phyloP scores from a whole-genome alignment of 1,140 invertebrate genomes.

The Hycleus phaleratus region DNA sequence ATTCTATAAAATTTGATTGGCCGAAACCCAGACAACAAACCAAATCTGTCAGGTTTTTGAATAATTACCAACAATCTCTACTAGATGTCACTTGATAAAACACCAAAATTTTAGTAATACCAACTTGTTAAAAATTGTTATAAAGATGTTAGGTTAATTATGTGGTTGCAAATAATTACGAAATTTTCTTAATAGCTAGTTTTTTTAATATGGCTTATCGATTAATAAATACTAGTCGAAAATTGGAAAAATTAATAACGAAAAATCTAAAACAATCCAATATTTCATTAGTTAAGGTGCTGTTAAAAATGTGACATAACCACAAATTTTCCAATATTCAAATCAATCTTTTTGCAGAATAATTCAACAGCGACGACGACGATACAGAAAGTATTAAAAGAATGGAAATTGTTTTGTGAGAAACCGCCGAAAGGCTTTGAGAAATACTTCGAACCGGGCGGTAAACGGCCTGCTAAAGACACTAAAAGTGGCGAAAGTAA shows the following conservation, averaged over 20 bases:
- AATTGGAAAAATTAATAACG: constrained; percentile 39
- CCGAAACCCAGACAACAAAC: not conserved
- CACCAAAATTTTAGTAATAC: too few species aligned
- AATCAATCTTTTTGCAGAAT: constrained; percentile 22
- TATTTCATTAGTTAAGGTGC: constrained; percentile 29
- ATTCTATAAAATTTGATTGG: constrained; percentile 9
- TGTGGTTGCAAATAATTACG: too few species aligned
- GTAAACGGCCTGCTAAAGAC: constrained; percentile 36
- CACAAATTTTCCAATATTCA: not conserved
- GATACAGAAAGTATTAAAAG: constrained; percentile 42
- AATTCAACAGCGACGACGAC: constrained; percentile 16
- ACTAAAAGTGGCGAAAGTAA: constrained; percentile 36
- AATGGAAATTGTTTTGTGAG: constrained; percentile 54
- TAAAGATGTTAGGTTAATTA: too few species aligned
- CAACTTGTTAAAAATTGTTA: too few species aligned
- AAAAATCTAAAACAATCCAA: constrained; percentile 34
- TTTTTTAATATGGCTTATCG: constrained; percentile 39
- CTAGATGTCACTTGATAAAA: too few species aligned
- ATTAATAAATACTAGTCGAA: constrained; percentile 35
- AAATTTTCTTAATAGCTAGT: not conserved
- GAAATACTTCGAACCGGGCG: constrained; percentile 71
- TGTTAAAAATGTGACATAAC: constrained; percentile 18
- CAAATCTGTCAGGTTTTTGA: not conserved
- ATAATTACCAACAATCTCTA: too few species aligned
- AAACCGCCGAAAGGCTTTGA: constrained; percentile 86